Evolutionary conservation across 1,140 invertebrate genomes (phyloP), one percentile per base, ranked within the genome.

Genomic region (Zaprionus vittiger): DNA sequence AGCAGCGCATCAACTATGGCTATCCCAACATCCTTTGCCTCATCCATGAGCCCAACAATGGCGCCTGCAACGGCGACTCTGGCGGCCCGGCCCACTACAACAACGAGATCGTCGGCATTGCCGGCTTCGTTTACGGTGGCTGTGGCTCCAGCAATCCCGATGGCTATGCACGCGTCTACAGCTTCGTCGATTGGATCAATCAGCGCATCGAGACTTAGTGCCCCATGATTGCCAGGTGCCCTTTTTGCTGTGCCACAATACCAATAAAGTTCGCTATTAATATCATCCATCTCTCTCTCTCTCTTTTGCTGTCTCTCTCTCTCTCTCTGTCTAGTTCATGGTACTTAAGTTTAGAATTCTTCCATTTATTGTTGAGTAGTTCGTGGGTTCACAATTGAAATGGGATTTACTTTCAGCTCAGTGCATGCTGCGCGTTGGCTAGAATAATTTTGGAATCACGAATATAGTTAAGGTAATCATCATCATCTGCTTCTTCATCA

Each of bases 151-250:
- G 7, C 54, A 62, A 91, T 61, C 95, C 95, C 0, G 95, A 95
- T 65, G 94, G 95, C n/a, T 95, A 94, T 72, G 94, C 94, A 0
- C 92, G 93, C 74, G 92, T 95, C 5, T 83, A 76, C 12, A 79
- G 79, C 26, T 93, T 93, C 65, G 47, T 73, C 0, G 77, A 93
- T 6, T 95, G 94, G 94, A 93, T 95, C 5, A 72, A 17, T 17
- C 4, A 31, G 15, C 56, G 83, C 56, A 71, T 78, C 1, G 74
- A 74, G 63, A 14, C 70, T 6, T 72, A 64, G 20, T 47, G 31
- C 31, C 31, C 9, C 28, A 28, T 6, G 4, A 6, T n/a, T 4
- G 12, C 26, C 26, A 20, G 1, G 20, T 20, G 20, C 20, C 20
- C 20, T 20, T 20, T 37, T 11, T 37, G 12, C 34, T 38, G 3